phyloP scores from a whole-genome alignment of 2,113 vertebrate species.

The Chamaea fasciata region DNA sequence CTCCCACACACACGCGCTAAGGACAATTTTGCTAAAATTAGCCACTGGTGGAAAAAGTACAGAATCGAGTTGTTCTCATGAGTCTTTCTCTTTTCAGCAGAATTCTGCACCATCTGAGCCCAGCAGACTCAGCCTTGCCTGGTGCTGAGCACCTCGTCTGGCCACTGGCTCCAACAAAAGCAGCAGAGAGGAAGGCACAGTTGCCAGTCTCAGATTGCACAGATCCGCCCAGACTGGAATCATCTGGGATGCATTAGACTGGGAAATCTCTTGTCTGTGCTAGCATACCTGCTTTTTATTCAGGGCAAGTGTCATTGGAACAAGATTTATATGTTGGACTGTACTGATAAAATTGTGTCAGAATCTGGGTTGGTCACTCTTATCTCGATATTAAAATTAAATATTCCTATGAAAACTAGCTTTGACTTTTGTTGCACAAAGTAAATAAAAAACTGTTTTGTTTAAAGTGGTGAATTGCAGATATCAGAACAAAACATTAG shows the following conservation, averaged over 20 bases:
- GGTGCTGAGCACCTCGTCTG: not conserved
- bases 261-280: not conserved
- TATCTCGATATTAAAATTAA: constrained; percentile 40
- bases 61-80: not conserved
- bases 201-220: not conserved
- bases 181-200: not conserved
- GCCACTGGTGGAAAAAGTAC: not conserved
- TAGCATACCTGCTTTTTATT: constrained; percentile 15
- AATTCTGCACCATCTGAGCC: not conserved
- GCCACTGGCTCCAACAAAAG: not conserved
- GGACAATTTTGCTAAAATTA: not conserved
- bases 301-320: not conserved
- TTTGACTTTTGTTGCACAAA: not conserved
- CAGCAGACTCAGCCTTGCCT: not conserved
- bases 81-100: not conserved
- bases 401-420: not conserved
- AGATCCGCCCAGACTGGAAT: not conserved
- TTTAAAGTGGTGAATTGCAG: not conserved
- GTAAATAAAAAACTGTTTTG: constrained; percentile 51
- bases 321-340: not conserved
- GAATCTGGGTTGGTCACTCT: constrained; percentile 14
- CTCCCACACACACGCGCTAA: not conserved
- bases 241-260: constrained; percentile 1
- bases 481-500: not conserved
- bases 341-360: not conserved